phyloP scores from a whole-genome alignment of 2,113 vertebrate genomes.

The Myotis lucifugus region DNA sequence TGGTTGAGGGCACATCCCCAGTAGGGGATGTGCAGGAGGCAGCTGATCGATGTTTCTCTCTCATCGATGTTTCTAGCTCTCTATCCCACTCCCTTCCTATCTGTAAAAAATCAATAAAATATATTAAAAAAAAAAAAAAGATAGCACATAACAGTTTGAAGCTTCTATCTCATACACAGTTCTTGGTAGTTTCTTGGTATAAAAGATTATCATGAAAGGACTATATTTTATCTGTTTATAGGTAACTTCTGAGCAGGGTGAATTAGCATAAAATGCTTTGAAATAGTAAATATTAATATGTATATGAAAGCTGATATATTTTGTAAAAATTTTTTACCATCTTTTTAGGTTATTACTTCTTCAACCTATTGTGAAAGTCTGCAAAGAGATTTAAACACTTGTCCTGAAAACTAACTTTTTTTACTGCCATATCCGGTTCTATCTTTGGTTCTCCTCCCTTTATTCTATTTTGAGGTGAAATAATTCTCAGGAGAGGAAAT shows the following conservation, averaged over 20 bases:
- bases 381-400: slow-evolving; percentile 20
- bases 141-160: background rate
- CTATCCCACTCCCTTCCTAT: too few relatives aligned
- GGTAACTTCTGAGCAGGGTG: background rate
- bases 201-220: background rate
- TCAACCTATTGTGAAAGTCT: slow-evolving; percentile 11
- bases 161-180: background rate
- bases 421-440: background rate
- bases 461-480: slow-evolving; percentile 43
- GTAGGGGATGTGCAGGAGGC: too few relatives aligned
- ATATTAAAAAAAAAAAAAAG: background rate
- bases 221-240: background rate
- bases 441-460: background rate
- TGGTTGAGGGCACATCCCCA: too few relatives aligned
- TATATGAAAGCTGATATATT: slow-evolving; percentile 13
- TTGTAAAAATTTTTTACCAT: background rate
- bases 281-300: slow-evolving; percentile 32
- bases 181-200: background rate
- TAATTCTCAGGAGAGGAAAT: slow-evolving; percentile 45
- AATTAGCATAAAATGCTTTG: slow-evolving; percentile 36
- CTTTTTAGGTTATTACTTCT: background rate
- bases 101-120: too few relatives aligned
- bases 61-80: too few relatives aligned
- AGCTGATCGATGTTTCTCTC: too few relatives aligned
- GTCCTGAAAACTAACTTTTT: slow-evolving; percentile 33